Evolutionary conservation across 2,113 vertebrate species (phyloP).

Genomic region (Xyliphius kryptos): DNA sequence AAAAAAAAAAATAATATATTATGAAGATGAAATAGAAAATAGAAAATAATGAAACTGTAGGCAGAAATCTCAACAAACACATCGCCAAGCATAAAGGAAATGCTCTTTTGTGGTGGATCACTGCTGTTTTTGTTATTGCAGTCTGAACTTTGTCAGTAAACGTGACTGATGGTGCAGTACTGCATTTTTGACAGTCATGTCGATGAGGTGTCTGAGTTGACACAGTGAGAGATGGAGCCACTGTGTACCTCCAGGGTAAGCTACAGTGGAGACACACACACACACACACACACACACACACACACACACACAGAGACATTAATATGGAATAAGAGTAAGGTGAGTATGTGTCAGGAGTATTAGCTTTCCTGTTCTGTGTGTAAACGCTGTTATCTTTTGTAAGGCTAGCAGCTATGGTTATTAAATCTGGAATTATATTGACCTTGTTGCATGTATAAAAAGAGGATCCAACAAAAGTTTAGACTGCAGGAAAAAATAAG

Average conservation of each 20-base stretch:
- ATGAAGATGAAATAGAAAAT: too few species aligned
- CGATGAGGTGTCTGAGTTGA: constrained; percentile 17
- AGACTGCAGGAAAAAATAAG: too few species aligned
- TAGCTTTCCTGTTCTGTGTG: too few species aligned
- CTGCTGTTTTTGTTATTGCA: constrained; percentile 1
- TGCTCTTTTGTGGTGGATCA: neutral
- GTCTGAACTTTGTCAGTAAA: constrained; percentile 10
- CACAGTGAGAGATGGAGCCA: constrained; percentile 13
- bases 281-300: neutral
- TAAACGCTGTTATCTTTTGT: too few species aligned
- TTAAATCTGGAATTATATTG: too few species aligned
- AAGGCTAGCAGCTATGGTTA: too few species aligned
- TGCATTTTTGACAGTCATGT: constrained; percentile 14
- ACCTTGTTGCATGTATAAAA: too few species aligned
- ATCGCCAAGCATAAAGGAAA: neutral
- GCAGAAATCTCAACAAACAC: neutral
- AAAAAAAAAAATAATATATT: too few species aligned
- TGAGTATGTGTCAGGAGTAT: too few species aligned
- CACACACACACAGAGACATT: too few species aligned
- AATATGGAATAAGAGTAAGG: too few species aligned
- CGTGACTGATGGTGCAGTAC: constrained; percentile 12
- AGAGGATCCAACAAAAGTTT: too few species aligned
- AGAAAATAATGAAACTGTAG: neutral
- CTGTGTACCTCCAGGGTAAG: constrained; percentile 3
- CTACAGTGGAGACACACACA: neutral